Percentiles rank a stretch among this genome's conserved stretches.
Evolutionary conservation across 2,888 invertebrate genomes (phyloP).

Genomic region (Mesodorylaimus sp.): DNA sequence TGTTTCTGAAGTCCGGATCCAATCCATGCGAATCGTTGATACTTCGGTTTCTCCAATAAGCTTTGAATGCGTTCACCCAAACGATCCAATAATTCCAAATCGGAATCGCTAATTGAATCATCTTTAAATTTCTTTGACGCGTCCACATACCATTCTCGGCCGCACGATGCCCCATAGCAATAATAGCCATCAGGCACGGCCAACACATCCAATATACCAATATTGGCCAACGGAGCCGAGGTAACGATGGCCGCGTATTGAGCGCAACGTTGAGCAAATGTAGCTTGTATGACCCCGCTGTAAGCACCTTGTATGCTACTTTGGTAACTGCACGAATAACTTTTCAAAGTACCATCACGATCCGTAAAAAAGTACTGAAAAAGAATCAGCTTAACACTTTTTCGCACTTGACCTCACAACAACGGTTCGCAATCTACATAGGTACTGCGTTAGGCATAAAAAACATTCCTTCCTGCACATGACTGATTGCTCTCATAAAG

Average conservation of each 20-base stretch:
- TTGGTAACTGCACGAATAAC: constrained; percentile 26
- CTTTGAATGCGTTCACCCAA: constrained; percentile 1
- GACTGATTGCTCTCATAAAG: too few species aligned
- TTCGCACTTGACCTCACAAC: too few species aligned
- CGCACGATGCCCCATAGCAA: constrained; percentile 26
- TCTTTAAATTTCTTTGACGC: constrained; percentile 27
- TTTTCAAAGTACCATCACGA: constrained; percentile 27
- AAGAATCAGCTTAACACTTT: too few species aligned
- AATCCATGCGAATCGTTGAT: constrained; percentile 18
- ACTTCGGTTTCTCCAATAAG: constrained; percentile 7
- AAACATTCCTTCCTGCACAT: too few species aligned
- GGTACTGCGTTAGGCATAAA: too few species aligned
- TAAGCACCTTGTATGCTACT: constrained; percentile 28
- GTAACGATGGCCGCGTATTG: constrained; percentile 28
- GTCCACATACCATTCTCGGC: constrained; percentile 25
- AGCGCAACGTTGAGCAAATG: constrained; percentile 26
- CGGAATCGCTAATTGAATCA: constrained; percentile 19
- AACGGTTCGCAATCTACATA: too few species aligned
- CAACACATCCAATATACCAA: constrained; percentile 21
- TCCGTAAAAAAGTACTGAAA: constrained; percentile 30
- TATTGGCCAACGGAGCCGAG: constrained; percentile 27
- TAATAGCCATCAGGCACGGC: constrained; percentile 26
- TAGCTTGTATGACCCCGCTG: constrained; percentile 29
- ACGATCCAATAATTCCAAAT: constrained; percentile 20
- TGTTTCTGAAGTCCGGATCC: constrained; percentile 28